Conservation (phyloP, 2,113 vertebrate species). For the Cyanoderma ruficeps region DNA sequence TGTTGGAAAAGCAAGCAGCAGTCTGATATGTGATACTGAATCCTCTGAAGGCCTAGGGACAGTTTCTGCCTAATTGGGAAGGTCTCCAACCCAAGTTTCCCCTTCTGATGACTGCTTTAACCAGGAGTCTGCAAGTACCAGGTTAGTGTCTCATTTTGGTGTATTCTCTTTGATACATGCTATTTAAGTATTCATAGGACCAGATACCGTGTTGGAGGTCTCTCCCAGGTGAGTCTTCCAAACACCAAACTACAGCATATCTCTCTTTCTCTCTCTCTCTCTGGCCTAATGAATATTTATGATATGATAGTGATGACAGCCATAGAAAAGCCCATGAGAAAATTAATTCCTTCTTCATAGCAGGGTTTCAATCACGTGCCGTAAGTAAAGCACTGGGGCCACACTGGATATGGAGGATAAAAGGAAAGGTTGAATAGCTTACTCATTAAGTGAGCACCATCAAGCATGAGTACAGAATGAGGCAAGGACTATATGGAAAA, state of each 20-base stretch:
- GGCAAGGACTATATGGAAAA: slow-evolving; percentile 4
- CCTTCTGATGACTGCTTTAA: background rate
- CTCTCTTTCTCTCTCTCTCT: background rate
- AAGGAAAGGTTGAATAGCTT: slow-evolving; percentile 47
- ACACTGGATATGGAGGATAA: slow-evolving; percentile 4
- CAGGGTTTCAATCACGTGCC: background rate
- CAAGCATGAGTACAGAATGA: background rate
- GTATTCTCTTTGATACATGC: background rate
- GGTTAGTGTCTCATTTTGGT: background rate
- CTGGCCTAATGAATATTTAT: slow-evolving; percentile 49
- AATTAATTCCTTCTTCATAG: slow-evolving; percentile 24
- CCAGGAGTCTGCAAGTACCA: background rate
- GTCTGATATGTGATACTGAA: background rate
- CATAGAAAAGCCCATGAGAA: slow-evolving; percentile 25
- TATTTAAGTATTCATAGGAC: background rate
- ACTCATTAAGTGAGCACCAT: slow-evolving; percentile 34
- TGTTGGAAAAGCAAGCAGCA: background rate
- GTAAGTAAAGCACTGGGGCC: slow-evolving; percentile 33
- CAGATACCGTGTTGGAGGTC: background rate
- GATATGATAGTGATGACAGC: background rate
- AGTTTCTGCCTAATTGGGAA: background rate
- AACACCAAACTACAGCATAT: background rate
- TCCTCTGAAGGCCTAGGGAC: background rate
- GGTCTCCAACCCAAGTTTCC: background rate
- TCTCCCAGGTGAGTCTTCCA: slow-evolving; percentile 41